Base-by-base conservation (phyloP, 1,140 invertebrate genomes). In the Reticulitermes speratus region DNA sequence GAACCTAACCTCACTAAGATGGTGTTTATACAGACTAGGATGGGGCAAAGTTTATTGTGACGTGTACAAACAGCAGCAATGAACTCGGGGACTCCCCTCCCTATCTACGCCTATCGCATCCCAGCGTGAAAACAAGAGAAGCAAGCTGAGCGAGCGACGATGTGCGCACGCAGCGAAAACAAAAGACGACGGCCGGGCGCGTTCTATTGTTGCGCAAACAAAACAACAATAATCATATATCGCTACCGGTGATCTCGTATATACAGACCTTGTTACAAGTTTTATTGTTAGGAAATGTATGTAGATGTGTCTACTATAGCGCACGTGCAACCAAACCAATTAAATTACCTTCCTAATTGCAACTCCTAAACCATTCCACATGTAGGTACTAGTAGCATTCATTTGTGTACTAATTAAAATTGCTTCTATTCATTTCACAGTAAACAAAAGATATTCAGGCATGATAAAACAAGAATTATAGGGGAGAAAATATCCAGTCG, bases 181-280 rank as follows among this genome's bases (percentile, higher is more conserved):
- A 75, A 75, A 75, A 75, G 65, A 75, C 65, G 65, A 75, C 12
- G 25, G 65, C 7, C 25, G n/a, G n/a, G 65, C 65, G 65, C 52
- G 65, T 25, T 14, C 65, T 16, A 75, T 75, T 30, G 25, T 75
- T 75, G 65, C 25, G n/a, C 25, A 30, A n/a, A 75, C 65, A 75
- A 75, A 75, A 75, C 65, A 75, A 75, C 65, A 75, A 75, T 75
- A 75, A 30, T 8, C 65, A 75, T 75, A 75, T 75, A 75, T 75
- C 65, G 65, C 65, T n/a, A 75, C 65, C 65, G n/a, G 65, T 16
- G 7, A 75, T 75, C 65, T 75, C n/a, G 65, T 30, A 75, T 16
- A 30, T 30, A 23, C 55, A 38, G 38, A 2, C 38, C 25, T 23
- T 65, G 25, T 21, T 65, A 30, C 25, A 30, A 75, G 65, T 75